These are phyloP conservation scores for Bombycilla garrulus DNA, from an alignment of 2,113 vertebrate species.

Conservation along the genomic window DNA sequence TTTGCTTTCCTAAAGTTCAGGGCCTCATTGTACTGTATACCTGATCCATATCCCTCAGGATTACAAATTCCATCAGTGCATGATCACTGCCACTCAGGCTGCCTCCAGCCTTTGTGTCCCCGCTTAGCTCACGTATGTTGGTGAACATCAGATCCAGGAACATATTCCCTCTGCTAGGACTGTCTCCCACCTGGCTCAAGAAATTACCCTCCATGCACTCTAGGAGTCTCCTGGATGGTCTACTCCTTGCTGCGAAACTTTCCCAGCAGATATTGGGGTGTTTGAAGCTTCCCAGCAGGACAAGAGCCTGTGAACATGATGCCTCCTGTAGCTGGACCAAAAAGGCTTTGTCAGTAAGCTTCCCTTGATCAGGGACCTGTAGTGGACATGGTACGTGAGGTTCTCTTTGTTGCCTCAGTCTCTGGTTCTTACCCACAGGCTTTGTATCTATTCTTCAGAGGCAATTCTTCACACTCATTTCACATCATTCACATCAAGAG, in stretches of 20 bases:
- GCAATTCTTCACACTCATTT: neutral
- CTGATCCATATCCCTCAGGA: neutral
- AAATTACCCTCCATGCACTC: neutral
- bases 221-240: neutral
- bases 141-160: neutral
- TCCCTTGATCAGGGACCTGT: neutral
- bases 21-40: neutral
- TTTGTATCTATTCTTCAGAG: neutral
- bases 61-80: neutral
- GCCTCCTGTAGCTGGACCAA: neutral
- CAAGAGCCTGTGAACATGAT: accelerated
- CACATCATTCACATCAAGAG: neutral
- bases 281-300: neutral
- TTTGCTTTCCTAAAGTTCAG: neutral
- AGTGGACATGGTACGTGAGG: neutral
- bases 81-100: neutral
- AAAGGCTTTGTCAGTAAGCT: neutral
- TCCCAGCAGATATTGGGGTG: neutral
- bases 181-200: neutral
- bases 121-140: accelerated
- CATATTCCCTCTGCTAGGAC: neutral
- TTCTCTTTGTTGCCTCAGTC: neutral
- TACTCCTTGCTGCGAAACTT: neutral
- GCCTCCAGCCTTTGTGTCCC: neutral
- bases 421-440: neutral